Percentiles rank a stretch among this genome's conserved stretches.
Conservation (phyloP, 2,113 vertebrate genomes). For the Myotis lucifugus region DNA sequence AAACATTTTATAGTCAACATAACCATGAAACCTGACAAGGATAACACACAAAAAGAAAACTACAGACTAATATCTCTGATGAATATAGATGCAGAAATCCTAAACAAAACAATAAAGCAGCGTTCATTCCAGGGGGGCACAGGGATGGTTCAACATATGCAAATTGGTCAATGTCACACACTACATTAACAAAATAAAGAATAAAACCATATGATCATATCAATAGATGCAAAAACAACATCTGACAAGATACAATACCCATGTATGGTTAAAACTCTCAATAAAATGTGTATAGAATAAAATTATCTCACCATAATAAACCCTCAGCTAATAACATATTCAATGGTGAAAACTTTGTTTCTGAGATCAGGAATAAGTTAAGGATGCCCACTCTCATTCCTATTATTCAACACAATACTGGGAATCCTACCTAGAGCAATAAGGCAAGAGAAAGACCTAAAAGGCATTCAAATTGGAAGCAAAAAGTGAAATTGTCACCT, state of each 20-base stretch:
- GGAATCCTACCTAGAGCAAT: neutral
- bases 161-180: neutral
- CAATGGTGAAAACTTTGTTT: neutral
- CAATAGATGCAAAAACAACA: neutral
- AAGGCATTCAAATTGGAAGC: neutral
- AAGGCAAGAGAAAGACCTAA: neutral
- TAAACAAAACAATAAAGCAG: neutral
- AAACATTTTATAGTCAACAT: neutral
- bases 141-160: neutral
- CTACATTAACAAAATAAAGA: neutral
- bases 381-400: neutral
- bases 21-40: neutral
- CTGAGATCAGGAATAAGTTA: neutral
- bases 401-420: neutral
- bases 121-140: neutral
- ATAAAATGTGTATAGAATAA: neutral
- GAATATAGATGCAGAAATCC: neutral
- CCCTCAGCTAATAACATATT: neutral
- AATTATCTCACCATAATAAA: neutral
- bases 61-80: neutral
- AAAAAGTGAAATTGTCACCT: neutral
- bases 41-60: neutral
- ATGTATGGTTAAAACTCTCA: neutral
- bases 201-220: neutral
- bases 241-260: neutral